A percentile compares a stretch with the other conserved stretches of the same genome.
phyloP scores from a whole-genome alignment of 2,113 vertebrate genomes.

The Aix galericulata region DNA sequence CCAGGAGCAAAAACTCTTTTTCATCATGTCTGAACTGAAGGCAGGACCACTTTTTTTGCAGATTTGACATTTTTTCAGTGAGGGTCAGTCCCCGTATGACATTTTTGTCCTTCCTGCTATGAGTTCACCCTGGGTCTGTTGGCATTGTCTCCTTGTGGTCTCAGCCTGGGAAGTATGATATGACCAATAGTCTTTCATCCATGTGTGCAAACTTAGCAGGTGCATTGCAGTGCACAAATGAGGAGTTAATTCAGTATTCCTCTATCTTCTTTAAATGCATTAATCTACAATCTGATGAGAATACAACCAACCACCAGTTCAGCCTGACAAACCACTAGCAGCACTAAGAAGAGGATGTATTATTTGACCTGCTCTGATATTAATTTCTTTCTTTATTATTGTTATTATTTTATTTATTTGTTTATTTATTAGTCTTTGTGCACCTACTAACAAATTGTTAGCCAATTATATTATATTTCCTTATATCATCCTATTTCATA shows the following conservation, averaged over 20 bases:
- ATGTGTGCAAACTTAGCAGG: neutral
- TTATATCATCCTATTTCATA: neutral
- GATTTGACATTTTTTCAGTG: neutral
- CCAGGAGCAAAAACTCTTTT: neutral
- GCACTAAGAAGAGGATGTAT: neutral
- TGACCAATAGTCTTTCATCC: neutral
- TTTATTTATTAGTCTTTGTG: neutral
- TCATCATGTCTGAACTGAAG: neutral
- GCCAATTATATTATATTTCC: neutral
- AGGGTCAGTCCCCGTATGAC: neutral
- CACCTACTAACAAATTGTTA: neutral
- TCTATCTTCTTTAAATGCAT: neutral
- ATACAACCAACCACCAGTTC: neutral
- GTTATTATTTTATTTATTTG: neutral
- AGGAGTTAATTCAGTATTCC: neutral
- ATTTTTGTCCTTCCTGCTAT: neutral
- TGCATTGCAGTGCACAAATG: neutral
- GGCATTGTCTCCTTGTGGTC: neutral
- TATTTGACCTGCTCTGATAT: neutral
- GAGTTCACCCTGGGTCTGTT: neutral
- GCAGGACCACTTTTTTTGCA: neutral
- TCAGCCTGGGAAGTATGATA: neutral
- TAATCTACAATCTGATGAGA: neutral
- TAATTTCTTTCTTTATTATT: neutral
- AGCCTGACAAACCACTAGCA: neutral